Evolutionary conservation across 2,888 invertebrate species (phyloP).

Genomic region (Brachylomia viminalis): DNA sequence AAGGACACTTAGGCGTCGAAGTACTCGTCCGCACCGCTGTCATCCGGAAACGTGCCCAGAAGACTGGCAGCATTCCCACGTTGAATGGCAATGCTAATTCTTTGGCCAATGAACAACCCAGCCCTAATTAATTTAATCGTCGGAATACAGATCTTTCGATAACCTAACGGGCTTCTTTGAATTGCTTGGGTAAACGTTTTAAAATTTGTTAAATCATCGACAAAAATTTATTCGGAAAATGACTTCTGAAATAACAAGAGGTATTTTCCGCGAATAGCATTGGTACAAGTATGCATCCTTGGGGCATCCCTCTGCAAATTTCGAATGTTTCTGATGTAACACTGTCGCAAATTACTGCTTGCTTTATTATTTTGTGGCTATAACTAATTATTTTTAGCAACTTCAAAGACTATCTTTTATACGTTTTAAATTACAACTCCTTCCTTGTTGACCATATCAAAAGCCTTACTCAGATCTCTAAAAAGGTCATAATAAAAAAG

Average conservation of each 20-base stretch:
- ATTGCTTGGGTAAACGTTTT: not conserved
- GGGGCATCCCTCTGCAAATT: not conserved
- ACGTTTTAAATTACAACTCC: not conserved
- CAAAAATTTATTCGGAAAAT: not conserved
- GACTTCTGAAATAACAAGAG: not conserved
- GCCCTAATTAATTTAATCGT: slow-evolving; percentile 27
- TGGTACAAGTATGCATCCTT: slow-evolving; percentile 22
- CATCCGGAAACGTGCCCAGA: no score
- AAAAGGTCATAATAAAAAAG: not conserved
- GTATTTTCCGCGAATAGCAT: not conserved
- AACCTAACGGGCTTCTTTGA: not conserved
- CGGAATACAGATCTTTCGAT: slow-evolving; percentile 6
- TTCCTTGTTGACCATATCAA: not conserved
- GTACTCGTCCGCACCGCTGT: no score
- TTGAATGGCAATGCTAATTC: no score
- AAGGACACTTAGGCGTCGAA: no score
- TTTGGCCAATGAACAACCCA: no score
- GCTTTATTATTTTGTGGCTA: not conserved
- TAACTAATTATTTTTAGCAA: no score
- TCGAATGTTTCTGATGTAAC: not conserved
- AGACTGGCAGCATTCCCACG: no score
- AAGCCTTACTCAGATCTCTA: slow-evolving; percentile 10
- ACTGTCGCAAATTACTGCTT: not conserved
- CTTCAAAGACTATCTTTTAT: not conserved
- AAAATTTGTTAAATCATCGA: not conserved